Evolutionary conservation across 2,113 vertebrate species (phyloP).

Genomic region (Oophaga pumilio): DNA sequence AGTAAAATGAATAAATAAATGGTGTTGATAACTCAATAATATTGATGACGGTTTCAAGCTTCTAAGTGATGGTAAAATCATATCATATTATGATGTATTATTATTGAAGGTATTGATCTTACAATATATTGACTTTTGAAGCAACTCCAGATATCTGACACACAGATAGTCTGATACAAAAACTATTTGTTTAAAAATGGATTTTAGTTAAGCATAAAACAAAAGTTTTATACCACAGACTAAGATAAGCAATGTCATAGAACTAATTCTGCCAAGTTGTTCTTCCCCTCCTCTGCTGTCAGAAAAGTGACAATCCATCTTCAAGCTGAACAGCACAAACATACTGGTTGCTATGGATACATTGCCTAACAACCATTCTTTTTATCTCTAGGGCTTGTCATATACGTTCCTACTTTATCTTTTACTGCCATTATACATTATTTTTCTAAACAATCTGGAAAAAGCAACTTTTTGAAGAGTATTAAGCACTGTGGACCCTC

Average conservation of each 20-base stretch:
- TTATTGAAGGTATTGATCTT: neutral
- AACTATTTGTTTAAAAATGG: neutral
- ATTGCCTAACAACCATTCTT: too few relatives aligned
- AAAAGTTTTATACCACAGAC: neutral
- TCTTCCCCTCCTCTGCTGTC: neutral
- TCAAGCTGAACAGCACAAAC: neutral
- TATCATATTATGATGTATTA: neutral
- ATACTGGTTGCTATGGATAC: neutral
- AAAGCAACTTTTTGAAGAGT: too few relatives aligned
- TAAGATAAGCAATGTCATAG: neutral
- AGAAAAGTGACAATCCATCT: neutral
- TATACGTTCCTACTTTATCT: too few relatives aligned
- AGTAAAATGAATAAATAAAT: too few relatives aligned
- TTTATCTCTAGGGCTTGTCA: too few relatives aligned
- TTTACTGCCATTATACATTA: too few relatives aligned
- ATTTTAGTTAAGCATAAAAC: neutral
- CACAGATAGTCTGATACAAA: neutral
- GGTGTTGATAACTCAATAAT: neutral
- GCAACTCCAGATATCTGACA: neutral
- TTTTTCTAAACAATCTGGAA: too few relatives aligned
- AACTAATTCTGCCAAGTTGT: neutral
- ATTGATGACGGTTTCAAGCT: neutral
- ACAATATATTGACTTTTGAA: neutral
- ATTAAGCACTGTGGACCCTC: too few relatives aligned
- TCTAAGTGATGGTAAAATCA: neutral